A percentile compares a stretch with the other conserved stretches of the same genome.
phyloP scores from a whole-genome alignment of 2,888 invertebrate genomes.

The Drosophila sordidapex region DNA sequence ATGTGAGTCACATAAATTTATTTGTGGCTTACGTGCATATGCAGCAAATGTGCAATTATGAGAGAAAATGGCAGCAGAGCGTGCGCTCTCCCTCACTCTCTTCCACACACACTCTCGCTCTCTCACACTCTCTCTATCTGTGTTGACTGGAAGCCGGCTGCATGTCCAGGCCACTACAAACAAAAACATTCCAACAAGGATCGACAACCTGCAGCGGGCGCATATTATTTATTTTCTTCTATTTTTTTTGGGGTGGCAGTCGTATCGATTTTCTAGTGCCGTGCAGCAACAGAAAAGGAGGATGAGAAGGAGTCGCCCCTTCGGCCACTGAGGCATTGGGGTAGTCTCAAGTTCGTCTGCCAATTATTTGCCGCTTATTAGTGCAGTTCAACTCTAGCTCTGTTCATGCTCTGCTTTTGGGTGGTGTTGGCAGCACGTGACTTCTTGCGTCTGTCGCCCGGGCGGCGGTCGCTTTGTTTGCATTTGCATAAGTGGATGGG shows the following conservation, averaged over 20 bases:
- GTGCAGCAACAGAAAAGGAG: slow-evolving; percentile 24
- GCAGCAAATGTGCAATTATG: slow-evolving; percentile 41
- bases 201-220: slow-evolving; percentile 70
- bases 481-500: slow-evolving; percentile 60
- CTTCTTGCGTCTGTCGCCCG: slow-evolving; percentile 58
- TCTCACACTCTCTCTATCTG: neutral
- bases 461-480: slow-evolving; percentile 63
- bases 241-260: slow-evolving; percentile 49
- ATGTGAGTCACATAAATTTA: slow-evolving; percentile 45
- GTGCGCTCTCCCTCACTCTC: slow-evolving; percentile 2
- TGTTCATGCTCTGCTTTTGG: slow-evolving; percentile 22
- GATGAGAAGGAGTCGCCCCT: slow-evolving; percentile 10
- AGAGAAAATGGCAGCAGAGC: slow-evolving; percentile 13
- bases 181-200: slow-evolving; percentile 66
- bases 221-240: slow-evolving; percentile 4
- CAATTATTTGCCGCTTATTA: slow-evolving; percentile 80
- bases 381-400: slow-evolving; percentile 37
- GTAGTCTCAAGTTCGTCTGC: slow-evolving; percentile 79
- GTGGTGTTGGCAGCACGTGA: slow-evolving; percentile 74
- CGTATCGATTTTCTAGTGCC: slow-evolving; percentile 73
- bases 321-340: slow-evolving; percentile 62
- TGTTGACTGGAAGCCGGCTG: slow-evolving; percentile 47
- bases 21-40: slow-evolving; percentile 38
- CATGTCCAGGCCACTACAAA: slow-evolving; percentile 38
- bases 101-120: slow-evolving; percentile 1